phyloP scores from a whole-genome alignment of 2,888 invertebrate genomes.

The Drosophila neutralis region DNA sequence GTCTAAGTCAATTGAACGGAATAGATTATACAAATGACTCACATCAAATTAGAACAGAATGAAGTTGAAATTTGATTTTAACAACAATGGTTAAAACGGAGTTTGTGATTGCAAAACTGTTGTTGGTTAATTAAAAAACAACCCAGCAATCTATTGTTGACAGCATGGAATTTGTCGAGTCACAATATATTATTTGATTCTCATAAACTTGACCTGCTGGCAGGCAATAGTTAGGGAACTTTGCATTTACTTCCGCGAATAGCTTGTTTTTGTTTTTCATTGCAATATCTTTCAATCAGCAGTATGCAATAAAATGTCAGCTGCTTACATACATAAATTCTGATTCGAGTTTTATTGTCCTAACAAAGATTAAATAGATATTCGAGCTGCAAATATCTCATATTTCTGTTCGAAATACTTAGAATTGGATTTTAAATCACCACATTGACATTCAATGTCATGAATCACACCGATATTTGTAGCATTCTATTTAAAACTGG shows the following conservation, averaged over 20 bases:
- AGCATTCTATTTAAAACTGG: constrained; percentile 39
- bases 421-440: not conserved
- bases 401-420: not conserved
- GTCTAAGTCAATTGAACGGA: not conserved
- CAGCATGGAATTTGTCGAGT: not conserved
- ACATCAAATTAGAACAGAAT: constrained; percentile 19
- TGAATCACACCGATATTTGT: constrained; percentile 48
- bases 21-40: constrained; percentile 30
- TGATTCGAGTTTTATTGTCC: not conserved
- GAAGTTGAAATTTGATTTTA: constrained; percentile 26
- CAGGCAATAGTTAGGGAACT: not conserved
- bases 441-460: constrained; percentile 1
- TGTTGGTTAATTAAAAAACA: constrained; percentile 21
- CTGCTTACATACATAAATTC: not conserved
- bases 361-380: not conserved
- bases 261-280: not conserved
- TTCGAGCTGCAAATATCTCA: not conserved
- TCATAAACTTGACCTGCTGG: constrained; percentile 18
- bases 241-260: constrained; percentile 24
- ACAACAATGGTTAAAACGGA: constrained; percentile 8
- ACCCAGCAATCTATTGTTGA: not conserved
- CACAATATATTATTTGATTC: constrained; percentile 2
- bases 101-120: constrained; percentile 9
- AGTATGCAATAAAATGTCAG: not conserved
- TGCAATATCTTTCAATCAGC: not conserved